These are phyloP conservation scores for Aptenodytes patagonicus DNA, from an alignment of 2,113 vertebrate genomes.

Conservation along the genomic window DNA sequence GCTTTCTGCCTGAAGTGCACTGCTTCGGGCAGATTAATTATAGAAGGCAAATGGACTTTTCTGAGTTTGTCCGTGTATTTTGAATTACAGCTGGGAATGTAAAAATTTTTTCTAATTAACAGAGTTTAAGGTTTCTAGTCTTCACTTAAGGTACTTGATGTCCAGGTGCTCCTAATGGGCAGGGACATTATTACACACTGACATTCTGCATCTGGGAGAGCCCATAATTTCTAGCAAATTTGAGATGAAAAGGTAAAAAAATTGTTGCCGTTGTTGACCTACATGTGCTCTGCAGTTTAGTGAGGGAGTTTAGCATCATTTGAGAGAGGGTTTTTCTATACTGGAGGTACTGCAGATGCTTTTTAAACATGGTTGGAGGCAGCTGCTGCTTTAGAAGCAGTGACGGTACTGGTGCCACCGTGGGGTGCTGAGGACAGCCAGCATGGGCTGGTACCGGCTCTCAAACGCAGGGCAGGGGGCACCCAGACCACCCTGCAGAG, in stretches of 20 bases:
- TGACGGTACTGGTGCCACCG: neutral
- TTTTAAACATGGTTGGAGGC: neutral
- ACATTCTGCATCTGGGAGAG: neutral
- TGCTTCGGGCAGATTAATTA: neutral
- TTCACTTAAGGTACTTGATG: rapidly evolving
- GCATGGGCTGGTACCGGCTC: neutral
- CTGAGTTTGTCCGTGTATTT: neutral
- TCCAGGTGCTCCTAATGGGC: neutral
- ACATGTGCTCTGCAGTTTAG: neutral
- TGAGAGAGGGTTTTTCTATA: neutral
- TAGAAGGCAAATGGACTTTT: neutral
- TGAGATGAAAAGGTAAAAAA: neutral
- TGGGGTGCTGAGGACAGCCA: neutral
- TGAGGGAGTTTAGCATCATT: neutral
- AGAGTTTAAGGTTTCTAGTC: neutral
- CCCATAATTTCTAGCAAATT: neutral
- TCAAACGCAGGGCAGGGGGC: neutral
- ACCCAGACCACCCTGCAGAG: neutral
- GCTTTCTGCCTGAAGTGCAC: neutral
- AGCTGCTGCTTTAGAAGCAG: neutral
- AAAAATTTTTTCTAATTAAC: neutral
- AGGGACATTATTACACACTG: neutral
- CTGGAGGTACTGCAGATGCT: neutral
- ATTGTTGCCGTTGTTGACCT: rapidly evolving
- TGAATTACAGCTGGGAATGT: neutral